Evolutionary conservation across 2,888 invertebrate genomes (phyloP).

Genomic region (Boloria euphrosyne): DNA sequence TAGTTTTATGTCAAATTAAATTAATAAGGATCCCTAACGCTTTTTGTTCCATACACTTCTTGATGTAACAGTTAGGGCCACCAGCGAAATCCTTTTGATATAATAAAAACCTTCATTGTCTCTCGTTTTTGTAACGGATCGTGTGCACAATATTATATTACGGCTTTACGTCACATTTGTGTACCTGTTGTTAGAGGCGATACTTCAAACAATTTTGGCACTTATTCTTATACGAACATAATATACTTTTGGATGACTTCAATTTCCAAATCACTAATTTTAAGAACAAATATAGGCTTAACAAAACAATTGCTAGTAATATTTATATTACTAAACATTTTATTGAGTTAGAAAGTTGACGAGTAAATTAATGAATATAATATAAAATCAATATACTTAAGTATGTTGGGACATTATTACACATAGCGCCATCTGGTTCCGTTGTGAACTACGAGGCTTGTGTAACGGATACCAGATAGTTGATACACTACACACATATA

Average conservation of each 20-base stretch:
- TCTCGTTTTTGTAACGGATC: conserved; percentile 57
- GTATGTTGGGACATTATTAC: no score
- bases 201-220: background rate
- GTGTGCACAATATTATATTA: conserved; percentile 72
- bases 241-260: conserved; percentile 1
- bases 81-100: conserved; percentile 58
- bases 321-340: no score
- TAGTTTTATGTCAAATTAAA: background rate
- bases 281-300: no score
- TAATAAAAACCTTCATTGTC: conserved; percentile 55
- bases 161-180: conserved; percentile 53
- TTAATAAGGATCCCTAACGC: conserved; percentile 34
- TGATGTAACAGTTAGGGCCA: conserved; percentile 50
- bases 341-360: no score
- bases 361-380: no score
- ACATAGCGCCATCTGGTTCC: no score
- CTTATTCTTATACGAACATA: background rate
- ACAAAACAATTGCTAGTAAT: no score
- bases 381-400: no score
- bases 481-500: no score
- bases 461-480: no score
- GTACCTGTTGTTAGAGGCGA: conserved; percentile 27
- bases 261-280: no score
- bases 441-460: no score
- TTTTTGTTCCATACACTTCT: conserved; percentile 43